Evolutionary conservation across 2,888 invertebrate species (phyloP).

Genomic region (Eupithecia centaureata): DNA sequence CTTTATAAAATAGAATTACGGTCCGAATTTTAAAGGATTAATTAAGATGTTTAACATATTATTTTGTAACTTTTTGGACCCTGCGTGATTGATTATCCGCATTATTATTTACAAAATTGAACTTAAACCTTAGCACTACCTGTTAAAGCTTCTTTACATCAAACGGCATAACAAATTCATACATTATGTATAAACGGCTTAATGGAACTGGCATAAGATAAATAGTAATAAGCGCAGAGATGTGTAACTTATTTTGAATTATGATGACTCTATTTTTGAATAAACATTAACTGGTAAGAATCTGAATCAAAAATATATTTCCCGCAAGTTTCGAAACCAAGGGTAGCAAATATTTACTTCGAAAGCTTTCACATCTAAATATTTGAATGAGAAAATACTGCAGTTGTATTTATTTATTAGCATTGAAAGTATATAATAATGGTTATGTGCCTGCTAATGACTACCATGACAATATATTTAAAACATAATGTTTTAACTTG

Average conservation of each 20-base stretch:
- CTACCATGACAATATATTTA: too few species aligned
- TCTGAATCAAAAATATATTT: too few species aligned
- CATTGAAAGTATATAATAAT: too few species aligned
- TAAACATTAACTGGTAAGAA: too few species aligned
- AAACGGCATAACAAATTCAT: slow-evolving; percentile 84
- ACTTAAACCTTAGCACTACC: slow-evolving; percentile 76
- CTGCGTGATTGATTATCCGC: slow-evolving; percentile 28
- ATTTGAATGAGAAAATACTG: too few species aligned
- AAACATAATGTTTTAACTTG: too few species aligned
- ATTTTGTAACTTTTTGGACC: background rate
- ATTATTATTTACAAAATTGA: slow-evolving; percentile 53
- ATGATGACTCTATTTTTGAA: too few species aligned
- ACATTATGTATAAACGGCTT: slow-evolving; percentile 84
- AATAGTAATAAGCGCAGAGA: slow-evolving; percentile 16
- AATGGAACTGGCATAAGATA: slow-evolving; percentile 74
- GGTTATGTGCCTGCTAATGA: too few species aligned
- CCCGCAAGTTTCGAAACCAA: too few species aligned
- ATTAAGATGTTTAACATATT: background rate
- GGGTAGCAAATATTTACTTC: background rate
- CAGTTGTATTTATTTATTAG: too few species aligned
- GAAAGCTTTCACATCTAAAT: too few species aligned
- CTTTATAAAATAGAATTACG: too few species aligned
- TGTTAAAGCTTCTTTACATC: slow-evolving; percentile 82
- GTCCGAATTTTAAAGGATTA: background rate
- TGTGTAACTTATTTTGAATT: slow-evolving; percentile 10